A percentile compares a stretch with the other conserved stretches of the same genome.
These are phyloP conservation scores for Myopa tessellatipennis DNA, from an alignment of 2,888 invertebrate genomes.

Conservation along the genomic window DNA sequence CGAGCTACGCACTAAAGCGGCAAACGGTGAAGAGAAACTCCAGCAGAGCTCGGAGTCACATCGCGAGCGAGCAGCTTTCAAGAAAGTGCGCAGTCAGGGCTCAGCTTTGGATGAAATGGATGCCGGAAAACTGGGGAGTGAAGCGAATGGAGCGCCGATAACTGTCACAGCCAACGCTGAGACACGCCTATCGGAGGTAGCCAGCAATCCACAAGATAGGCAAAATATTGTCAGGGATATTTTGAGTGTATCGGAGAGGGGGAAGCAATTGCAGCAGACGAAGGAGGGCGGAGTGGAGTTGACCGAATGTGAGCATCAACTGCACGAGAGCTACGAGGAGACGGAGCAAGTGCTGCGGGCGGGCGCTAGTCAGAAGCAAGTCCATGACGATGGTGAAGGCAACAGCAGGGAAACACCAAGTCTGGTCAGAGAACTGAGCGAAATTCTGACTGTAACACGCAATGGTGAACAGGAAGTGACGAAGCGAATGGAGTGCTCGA, in stretches of 20 bases:
- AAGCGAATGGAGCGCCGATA: conserved; percentile 53
- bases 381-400: conserved; percentile 19
- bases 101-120: conserved; percentile 56
- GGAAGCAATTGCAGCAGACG: conserved; percentile 59
- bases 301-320: conserved; percentile 60
- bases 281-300: conserved; percentile 54
- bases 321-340: conserved; percentile 59
- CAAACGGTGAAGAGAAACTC: conserved; percentile 61
- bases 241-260: conserved; percentile 67
- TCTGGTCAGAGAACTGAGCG: conserved; percentile 54
- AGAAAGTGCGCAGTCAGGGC: conserved; percentile 59
- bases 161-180: conserved; percentile 65
- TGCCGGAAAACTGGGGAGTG: conserved; percentile 5
- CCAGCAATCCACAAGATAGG: conserved; percentile 63
- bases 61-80: conserved; percentile 58
- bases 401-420: conserved; percentile 44
- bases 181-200: conserved; percentile 63
- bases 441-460: conserved; percentile 54
- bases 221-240: conserved; percentile 67
- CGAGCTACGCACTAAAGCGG: conserved; percentile 54
- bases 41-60: conserved; percentile 60
- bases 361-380: conserved; percentile 39
- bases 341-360: conserved; percentile 46
- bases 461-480: conserved; percentile 60
- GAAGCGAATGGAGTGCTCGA: conserved; percentile 55